Conservation (phyloP, 2,797 vertebrate species). For the Pseudochirops cupreus region DNA sequence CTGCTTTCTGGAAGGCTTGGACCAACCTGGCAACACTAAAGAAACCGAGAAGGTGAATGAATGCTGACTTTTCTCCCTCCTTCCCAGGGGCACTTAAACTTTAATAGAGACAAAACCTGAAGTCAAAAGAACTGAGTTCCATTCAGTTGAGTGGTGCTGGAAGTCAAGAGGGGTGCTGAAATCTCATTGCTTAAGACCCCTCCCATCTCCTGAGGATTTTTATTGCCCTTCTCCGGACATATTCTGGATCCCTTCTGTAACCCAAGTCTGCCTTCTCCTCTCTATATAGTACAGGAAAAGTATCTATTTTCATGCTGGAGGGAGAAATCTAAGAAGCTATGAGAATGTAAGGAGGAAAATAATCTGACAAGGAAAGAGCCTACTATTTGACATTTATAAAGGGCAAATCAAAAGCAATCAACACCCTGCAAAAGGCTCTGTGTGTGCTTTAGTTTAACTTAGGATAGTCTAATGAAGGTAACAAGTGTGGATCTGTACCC, state of each 20-base stretch:
- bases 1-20: background rate
- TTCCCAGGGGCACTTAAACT: background rate
- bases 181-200: background rate
- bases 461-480: slow-evolving; percentile 77
- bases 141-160: background rate
- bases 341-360: slow-evolving; percentile 66
- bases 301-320: slow-evolving; percentile 40
- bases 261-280: slow-evolving; percentile 31
- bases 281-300: background rate
- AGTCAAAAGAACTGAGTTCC: background rate
- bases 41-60: background rate
- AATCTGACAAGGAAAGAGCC: slow-evolving; percentile 72
- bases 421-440: slow-evolving; percentile 74
- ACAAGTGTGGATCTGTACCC: slow-evolving; percentile 78
- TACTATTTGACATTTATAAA: slow-evolving; percentile 82
- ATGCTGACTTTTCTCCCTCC: background rate
- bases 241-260: slow-evolving; percentile 45
- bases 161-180: background rate
- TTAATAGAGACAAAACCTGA: background rate
- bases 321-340: slow-evolving; percentile 21
- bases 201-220: background rate
- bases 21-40: background rate
- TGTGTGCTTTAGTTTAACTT: slow-evolving; percentile 75
- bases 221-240: background rate
- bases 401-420: slow-evolving; percentile 83